Evolutionary conservation across 2,797 vertebrate species (phyloP).

Genomic region (Labroides dimidiatus): DNA sequence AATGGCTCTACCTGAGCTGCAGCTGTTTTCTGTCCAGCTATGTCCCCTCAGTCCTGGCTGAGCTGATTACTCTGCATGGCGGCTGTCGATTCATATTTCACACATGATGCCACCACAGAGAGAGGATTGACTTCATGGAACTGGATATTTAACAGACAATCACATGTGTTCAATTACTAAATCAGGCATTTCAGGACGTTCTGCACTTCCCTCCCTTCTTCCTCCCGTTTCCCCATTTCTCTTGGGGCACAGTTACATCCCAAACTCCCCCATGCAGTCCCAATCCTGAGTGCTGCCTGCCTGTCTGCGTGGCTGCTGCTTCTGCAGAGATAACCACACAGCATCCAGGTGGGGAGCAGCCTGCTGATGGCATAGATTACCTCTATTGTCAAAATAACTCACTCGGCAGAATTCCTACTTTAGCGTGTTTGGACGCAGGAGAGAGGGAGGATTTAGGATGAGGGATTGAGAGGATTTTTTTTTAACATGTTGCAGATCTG

Average conservation of each 20-base stretch:
- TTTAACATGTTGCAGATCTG: conserved; percentile 75
- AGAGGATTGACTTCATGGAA: conserved; percentile 68
- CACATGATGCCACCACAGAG: conserved; percentile 56
- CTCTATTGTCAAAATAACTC: conserved; percentile 86
- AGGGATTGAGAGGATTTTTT: conserved; percentile 64
- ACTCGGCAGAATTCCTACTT: conserved; percentile 86
- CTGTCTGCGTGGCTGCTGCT: conserved; percentile 78
- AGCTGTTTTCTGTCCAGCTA: conserved; percentile 24
- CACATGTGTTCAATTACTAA: conserved; percentile 67
- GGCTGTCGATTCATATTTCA: conserved; percentile 69
- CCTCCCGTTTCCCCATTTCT: conserved; percentile 59
- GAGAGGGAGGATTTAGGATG: conserved; percentile 72
- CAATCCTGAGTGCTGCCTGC: conserved; percentile 31
- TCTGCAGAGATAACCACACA: conserved; percentile 84
- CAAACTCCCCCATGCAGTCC: conserved; percentile 63
- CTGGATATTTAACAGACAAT: conserved; percentile 80
- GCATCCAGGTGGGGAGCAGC: conserved; percentile 80
- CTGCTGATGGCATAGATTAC: conserved; percentile 86
- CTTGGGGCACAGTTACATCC: conserved; percentile 65
- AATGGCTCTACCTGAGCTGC: conserved; percentile 40
- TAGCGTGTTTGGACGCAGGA: conserved; percentile 80
- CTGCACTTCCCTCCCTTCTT: conserved; percentile 54
- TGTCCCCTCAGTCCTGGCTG: conserved; percentile 24
- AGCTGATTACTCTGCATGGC: conserved; percentile 46
- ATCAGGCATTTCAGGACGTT: conserved; percentile 67